Evolutionary conservation across 2,113 vertebrate genomes (phyloP).

Genomic region (Solea senegalensis): DNA sequence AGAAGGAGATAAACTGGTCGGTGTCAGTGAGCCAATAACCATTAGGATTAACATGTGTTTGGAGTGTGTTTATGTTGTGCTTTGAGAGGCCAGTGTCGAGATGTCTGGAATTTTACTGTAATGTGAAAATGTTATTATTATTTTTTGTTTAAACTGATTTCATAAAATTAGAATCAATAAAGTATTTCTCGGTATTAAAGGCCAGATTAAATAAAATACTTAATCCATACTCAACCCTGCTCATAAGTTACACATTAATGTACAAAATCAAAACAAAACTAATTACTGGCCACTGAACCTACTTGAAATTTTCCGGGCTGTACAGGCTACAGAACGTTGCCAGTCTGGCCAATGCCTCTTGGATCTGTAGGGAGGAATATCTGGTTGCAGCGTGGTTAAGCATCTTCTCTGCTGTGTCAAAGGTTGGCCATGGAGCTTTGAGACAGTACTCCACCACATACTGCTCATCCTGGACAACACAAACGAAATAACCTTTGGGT

Average conservation of each 20-base stretch:
- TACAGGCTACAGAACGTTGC: slow-evolving; percentile 92
- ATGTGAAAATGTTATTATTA: no score
- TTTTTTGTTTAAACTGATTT: no score
- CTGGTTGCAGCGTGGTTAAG: slow-evolving; percentile 83
- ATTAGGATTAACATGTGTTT: no score
- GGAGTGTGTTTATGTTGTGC: no score
- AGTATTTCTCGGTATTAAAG: no score
- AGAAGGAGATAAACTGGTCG: no score
- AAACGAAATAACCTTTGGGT: neutral
- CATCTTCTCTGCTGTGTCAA: slow-evolving; percentile 92
- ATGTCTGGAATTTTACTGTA: no score
- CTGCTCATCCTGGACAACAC: slow-evolving; percentile 84
- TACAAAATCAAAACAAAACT: neutral
- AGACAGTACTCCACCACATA: slow-evolving; percentile 95
- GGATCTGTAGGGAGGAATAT: slow-evolving; percentile 81
- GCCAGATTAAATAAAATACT: no score
- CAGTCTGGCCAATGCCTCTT: slow-evolving; percentile 89
- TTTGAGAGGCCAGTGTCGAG: no score
- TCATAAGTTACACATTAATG: slow-evolving; percentile 3
- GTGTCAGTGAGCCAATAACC: no score
- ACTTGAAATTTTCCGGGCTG: slow-evolving; percentile 91
- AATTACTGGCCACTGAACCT: slow-evolving; percentile 6
- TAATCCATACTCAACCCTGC: no score
- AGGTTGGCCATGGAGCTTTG: slow-evolving; percentile 90
- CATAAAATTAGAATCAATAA: no score